Evolutionary conservation across 2,797 vertebrate species (phyloP), one percentile per base, ranked within the genome.

Genomic region (Myotis pilosus): DNA sequence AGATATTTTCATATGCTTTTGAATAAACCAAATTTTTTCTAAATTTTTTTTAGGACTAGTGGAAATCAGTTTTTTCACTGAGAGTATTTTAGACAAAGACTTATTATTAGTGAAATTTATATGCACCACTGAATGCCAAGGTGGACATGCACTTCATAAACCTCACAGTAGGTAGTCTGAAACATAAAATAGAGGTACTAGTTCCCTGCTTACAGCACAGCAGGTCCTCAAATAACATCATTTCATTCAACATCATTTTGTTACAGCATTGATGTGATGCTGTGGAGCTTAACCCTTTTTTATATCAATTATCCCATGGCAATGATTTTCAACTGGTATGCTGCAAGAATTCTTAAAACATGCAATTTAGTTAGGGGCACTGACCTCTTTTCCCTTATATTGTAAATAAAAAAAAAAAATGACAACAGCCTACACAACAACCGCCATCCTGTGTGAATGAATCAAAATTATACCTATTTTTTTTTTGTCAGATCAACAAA

Each of bases 1-100:
- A n/a, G 72, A 72, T n/a, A 76, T 74, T 94, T 91, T 89, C 15
- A 72, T 66, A 90, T 82, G 33, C 10, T 62, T 91, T 95, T 86
- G 68, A 64, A 36, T 68, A 57, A 94, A 81, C 25, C 91, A 33
- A 72, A 9, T 64, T 91, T 89, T 57, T 74, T 36, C 44, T 49
- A 33, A 66, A 5, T 9, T 51, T 72, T 84, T 84, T 68, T 89
- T 30, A 51, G 5, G 25, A 51, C 2, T 75, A 57, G 12, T 79
- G 23, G 38, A 78, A 71, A 71, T 76, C 25, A 36, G 5, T 83
- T 71, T 87, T 92, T 89, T 44, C 3, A 41, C n/a, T 51, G 51
- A 90, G 38, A 94, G 25, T 68, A 92, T 85, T 64, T 90, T 93
- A 69, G 36, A 83, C 12, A 94, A 60, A 47, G 8, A 13, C 66